phyloP scores from a whole-genome alignment of 2,888 invertebrate species.

The Agrilus mali region DNA sequence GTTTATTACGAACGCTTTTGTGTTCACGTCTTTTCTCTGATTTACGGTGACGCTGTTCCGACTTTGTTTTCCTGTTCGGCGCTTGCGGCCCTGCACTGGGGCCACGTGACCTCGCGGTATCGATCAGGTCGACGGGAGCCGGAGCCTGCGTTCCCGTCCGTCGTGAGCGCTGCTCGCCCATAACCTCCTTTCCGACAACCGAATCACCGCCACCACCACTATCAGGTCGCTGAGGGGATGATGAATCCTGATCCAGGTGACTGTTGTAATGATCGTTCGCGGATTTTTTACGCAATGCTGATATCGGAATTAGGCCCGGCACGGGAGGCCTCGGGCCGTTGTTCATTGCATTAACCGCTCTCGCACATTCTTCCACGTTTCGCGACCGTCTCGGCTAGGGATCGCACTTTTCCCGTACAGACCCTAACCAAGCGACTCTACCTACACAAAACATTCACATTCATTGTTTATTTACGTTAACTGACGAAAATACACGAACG shows the following conservation, averaged over 20 bases:
- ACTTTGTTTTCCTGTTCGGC: conserved; percentile 32
- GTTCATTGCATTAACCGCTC: conserved; percentile 27
- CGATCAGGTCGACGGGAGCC: conserved; percentile 30
- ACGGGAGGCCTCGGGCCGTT: conserved; percentile 29
- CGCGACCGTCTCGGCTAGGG: conserved; percentile 8
- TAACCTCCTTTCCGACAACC: conserved; percentile 26
- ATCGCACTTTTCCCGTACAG: conserved; percentile 4
- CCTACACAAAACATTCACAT: neutral
- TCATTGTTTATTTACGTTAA: neutral
- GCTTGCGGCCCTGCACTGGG: conserved; percentile 30
- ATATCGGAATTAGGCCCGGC: conserved; percentile 35
- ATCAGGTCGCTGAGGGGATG: conserved; percentile 1
- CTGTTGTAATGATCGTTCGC: conserved; percentile 11
- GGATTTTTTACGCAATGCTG: conserved; percentile 27
- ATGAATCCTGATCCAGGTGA: conserved; percentile 7
- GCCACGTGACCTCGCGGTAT: conserved; percentile 35
- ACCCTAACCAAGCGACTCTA: neutral
- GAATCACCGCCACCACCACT: neutral
- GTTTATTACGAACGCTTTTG: conserved; percentile 22
- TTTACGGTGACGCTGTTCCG: conserved; percentile 35
- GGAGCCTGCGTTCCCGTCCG: conserved; percentile 28
- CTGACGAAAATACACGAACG: neutral
- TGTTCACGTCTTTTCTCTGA: conserved; percentile 33
- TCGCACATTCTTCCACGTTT: conserved; percentile 14
- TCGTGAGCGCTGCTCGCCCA: conserved; percentile 33